A percentile compares a stretch with the other conserved stretches of the same genome.
Evolutionary conservation across 2,888 invertebrate species (phyloP).

Genomic region (Sphaeridia pumilis): DNA sequence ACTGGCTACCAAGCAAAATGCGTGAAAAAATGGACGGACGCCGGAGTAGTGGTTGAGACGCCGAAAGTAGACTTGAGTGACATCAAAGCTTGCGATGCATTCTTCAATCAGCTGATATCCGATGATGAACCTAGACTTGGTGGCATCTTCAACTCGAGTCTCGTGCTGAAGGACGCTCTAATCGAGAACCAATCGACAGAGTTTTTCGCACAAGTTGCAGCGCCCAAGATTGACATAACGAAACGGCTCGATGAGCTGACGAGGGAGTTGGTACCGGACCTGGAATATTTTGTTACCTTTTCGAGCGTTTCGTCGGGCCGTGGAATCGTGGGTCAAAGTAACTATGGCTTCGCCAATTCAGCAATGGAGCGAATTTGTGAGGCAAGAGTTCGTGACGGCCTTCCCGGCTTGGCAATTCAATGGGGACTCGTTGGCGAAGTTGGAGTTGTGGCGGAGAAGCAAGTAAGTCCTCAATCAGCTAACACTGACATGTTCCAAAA

Average conservation of each 20-base stretch:
- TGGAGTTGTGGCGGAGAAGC: conserved; percentile 46
- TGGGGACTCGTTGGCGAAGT: conserved; percentile 52
- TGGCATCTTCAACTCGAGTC: conserved; percentile 59
- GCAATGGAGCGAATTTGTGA: conserved; percentile 81
- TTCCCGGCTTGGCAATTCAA: conserved; percentile 71
- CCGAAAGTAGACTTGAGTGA: conserved; percentile 47
- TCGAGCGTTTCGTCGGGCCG: conserved; percentile 48
- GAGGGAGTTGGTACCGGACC: conserved; percentile 41
- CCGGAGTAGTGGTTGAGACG: conserved; percentile 53
- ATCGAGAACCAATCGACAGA: conserved; percentile 42
- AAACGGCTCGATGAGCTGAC: conserved; percentile 43
- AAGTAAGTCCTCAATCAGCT: conserved; percentile 38
- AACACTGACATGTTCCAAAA: conserved; percentile 52
- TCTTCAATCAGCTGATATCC: conserved; percentile 39
- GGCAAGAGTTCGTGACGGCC: conserved; percentile 52
- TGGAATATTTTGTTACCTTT: conserved; percentile 47
- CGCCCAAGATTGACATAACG: conserved; percentile 46
- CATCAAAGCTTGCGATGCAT: conserved; percentile 37
- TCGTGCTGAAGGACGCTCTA: conserved; percentile 48
- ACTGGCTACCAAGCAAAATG: conserved; percentile 11
- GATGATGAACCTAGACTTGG: conserved; percentile 43
- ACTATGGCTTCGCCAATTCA: conserved; percentile 82
- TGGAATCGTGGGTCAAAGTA: conserved; percentile 53
- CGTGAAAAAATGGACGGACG: conserved; percentile 48
- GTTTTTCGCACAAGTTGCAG: conserved; percentile 41